Evolutionary conservation across 2,797 vertebrate species (phyloP).

Genomic region (Eospalax fontanierii): DNA sequence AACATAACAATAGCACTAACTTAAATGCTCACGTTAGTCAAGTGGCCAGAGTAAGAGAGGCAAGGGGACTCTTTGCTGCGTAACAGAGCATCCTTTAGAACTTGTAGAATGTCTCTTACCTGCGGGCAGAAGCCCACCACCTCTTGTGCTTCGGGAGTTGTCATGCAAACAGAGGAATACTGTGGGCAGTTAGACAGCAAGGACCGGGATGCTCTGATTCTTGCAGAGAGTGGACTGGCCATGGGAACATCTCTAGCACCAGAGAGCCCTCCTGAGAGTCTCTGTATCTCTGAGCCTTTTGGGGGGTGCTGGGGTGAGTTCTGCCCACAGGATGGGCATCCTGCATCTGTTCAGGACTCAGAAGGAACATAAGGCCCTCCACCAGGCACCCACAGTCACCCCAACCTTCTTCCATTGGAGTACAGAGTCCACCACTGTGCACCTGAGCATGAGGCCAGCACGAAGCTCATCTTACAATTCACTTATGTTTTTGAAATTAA

Average conservation of each 20-base stretch:
- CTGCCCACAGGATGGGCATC: rapidly evolving
- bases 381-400: rapidly evolving
- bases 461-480: neutral
- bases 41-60: rapidly evolving
- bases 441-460: rapidly evolving
- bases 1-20: neutral
- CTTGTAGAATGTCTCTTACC: rapidly evolving
- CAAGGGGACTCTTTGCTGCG: rapidly evolving
- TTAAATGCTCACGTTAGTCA: neutral
- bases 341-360: rapidly evolving
- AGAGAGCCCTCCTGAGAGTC: rapidly evolving
- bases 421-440: rapidly evolving
- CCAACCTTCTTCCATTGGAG: too few species aligned
- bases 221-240: neutral
- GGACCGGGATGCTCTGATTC: rapidly evolving
- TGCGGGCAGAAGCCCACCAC: neutral
- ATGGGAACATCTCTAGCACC: rapidly evolving
- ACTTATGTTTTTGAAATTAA: constrained; percentile 46
- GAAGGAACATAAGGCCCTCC: rapidly evolving
- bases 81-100: too few species aligned
- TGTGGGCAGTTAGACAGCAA: rapidly evolving
- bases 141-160: rapidly evolving
- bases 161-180: too few species aligned
- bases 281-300: neutral
- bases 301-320: neutral